phyloP scores from a whole-genome alignment of 2,113 vertebrate genomes.

The Menura novaehollandiae region DNA sequence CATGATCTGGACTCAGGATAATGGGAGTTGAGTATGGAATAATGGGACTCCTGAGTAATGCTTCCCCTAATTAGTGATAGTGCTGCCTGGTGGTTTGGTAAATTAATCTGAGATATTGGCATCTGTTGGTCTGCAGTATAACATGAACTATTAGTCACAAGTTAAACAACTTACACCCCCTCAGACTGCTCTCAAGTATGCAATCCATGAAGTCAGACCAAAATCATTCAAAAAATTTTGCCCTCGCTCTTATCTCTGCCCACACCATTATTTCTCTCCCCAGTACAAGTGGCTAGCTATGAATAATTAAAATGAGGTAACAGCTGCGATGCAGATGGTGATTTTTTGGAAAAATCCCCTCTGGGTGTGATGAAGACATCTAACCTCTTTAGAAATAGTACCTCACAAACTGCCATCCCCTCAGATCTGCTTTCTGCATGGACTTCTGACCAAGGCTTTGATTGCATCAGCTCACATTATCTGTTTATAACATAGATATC shows the following conservation, averaged over 20 bases:
- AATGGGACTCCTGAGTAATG: neutral
- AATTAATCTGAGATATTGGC: neutral
- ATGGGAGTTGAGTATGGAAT: too few species aligned
- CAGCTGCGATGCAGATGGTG: slow-evolving; percentile 24
- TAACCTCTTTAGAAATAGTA: neutral
- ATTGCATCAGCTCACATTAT: neutral
- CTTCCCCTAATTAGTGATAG: neutral
- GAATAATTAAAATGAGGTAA: neutral
- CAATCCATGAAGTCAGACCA: neutral
- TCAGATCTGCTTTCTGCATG: neutral
- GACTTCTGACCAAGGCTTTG: neutral
- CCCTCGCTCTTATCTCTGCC: neutral
- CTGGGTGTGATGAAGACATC: neutral
- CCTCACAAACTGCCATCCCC: neutral
- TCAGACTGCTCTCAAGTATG: neutral
- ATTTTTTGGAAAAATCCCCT: neutral
- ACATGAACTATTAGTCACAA: neutral
- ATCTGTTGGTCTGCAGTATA: neutral
- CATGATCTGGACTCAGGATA: neutral
- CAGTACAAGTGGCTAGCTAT: neutral
- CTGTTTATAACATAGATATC: neutral
- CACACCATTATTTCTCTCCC: neutral
- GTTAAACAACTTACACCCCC: neutral
- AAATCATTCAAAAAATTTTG: neutral
- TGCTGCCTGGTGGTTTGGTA: neutral